Base-by-base conservation (phyloP, 2,888 invertebrate genomes). In the Schizotus pectinicornis region DNA sequence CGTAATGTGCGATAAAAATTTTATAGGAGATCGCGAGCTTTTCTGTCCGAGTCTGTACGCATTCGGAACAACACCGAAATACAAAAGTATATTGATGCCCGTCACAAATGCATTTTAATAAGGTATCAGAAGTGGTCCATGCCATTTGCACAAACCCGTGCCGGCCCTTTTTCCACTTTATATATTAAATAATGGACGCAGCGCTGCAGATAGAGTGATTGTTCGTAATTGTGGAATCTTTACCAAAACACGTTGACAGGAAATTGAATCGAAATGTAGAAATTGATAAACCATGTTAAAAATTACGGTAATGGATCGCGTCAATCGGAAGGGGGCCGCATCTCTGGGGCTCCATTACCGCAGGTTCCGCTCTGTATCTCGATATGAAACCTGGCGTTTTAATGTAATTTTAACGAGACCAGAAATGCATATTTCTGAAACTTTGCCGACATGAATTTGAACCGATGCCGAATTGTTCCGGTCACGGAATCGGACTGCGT, bases 321-420 rank as follows among this genome's bases (percentile, higher is more conserved):
- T 71, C 72, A 70, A 72, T 71, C 72, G 71, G 71, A 73, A 56
- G 41, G 22, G 63, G 63, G 65, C 59, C 56, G 46, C 64, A 67
- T 68, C 67, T 68, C 65, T 66, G 64, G 66, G 64, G 67, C 59
- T 59, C 55, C 54, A 59, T 59, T 55, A 59, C 42, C 51, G 42
- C 45, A 43, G 53, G 58, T 56, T 60, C 50, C 62, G 35, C 37
- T 62, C 59, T 68, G 64, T 69, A 69, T 67, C 70, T 68, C 69
- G 72, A 75, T 76, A 75, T 74, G 72, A 73, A 75, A 75, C 70
- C 72, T 73, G 74, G 73, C 73, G 71, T 74, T 76, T 76, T 77
- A 77, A 77, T 77, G 77, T 74, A 75, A 77, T 75, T 78, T 77
- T 77, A 78, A 77, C 77, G 77, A 77, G 71, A 62, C 63, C 67